Conservation (phyloP, 2,797 vertebrate genomes). For the Chrysocyon brachyurus region DNA sequence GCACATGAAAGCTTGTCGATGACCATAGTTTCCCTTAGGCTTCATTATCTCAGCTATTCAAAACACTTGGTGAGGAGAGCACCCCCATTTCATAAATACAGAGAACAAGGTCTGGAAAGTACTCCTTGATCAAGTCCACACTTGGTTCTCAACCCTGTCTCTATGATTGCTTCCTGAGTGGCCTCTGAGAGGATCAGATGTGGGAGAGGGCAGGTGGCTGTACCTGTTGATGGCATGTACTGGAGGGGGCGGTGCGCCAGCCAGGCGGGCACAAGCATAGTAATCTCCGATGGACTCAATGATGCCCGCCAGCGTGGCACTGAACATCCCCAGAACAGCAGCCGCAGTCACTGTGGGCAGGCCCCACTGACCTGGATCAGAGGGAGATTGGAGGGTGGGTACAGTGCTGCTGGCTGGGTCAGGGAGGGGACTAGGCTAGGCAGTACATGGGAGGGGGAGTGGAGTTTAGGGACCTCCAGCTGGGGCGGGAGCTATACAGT, state of each 20-base stretch:
- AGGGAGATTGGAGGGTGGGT: not conserved
- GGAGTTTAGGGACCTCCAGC: not conserved
- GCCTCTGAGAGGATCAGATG: not conserved
- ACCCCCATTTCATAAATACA: not conserved
- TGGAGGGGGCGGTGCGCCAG: constrained; percentile 94
- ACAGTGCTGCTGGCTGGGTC: not conserved
- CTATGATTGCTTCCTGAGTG: not conserved
- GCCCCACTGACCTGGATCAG: constrained; percentile 95
- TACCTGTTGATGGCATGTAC: constrained; percentile 98
- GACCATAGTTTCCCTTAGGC: not conserved
- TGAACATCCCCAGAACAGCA: constrained; percentile 98
- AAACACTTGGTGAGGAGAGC: not conserved
- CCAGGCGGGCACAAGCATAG: constrained; percentile 96
- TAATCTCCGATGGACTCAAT: constrained; percentile 98
- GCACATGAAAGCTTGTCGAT: not conserved
- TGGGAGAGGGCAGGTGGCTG: not conserved
- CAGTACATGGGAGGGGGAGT: not conserved
- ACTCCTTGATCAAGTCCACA: not conserved
- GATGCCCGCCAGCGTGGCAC: constrained; percentile 95
- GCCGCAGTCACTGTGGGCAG: constrained; percentile 95
- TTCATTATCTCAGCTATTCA: not conserved
- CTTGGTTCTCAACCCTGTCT: not conserved
- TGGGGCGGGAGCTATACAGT: not conserved
- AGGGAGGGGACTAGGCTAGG: not conserved
- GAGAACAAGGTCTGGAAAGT: not conserved